Base-by-base conservation (phyloP, 2,888 invertebrate species). In the Erebia ligea region DNA sequence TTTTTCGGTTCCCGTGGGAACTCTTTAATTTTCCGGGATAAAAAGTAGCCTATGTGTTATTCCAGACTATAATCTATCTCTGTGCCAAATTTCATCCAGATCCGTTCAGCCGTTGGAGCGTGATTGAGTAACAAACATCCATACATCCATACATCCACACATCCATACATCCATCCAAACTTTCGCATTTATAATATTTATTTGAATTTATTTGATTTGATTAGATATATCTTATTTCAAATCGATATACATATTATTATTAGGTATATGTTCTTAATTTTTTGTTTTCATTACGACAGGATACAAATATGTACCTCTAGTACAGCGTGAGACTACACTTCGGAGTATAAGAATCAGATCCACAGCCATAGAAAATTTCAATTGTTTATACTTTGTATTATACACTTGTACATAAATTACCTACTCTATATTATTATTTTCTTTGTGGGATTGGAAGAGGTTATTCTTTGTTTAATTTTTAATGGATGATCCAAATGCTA, bases 381-480 rank as follows among this genome's bases (percentile, higher is more conserved):
- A 64, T 71, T 71, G 40, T 56, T 40, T 63, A 45, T 59, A 48
- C 45, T 45, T 25, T 73, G 73, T 73, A 73, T 68, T 17, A 73
- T 73, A 73, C 73, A 73, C 73, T 0, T 67, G 67, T 58, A 58
- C 21, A 59, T 61, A 21, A 45, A 52, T 74, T 42, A 17, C 63
- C 73, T 42, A 19, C 67, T 68, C 45, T 63, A 42, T 65, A 42
- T 61, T 62, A 50, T 52, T 59, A 64, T 50, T 34, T 64, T 64
- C 63, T 15, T 67, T 34, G 17, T 48, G 42, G 61, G 34, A 63
- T n/a, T 25, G 21, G 48, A 50, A 54, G 21, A 21, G 42, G 21
- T 6, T 69, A n/a, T 17, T 17, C 15, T 65, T 65, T 34, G 8
- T 42, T 56, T 25, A 54, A 54, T 56, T 66, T 56, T 61, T 50